These are phyloP conservation scores for Syngnathus typhle DNA, from an alignment of 2,113 vertebrate genomes.

Conservation along the genomic window DNA sequence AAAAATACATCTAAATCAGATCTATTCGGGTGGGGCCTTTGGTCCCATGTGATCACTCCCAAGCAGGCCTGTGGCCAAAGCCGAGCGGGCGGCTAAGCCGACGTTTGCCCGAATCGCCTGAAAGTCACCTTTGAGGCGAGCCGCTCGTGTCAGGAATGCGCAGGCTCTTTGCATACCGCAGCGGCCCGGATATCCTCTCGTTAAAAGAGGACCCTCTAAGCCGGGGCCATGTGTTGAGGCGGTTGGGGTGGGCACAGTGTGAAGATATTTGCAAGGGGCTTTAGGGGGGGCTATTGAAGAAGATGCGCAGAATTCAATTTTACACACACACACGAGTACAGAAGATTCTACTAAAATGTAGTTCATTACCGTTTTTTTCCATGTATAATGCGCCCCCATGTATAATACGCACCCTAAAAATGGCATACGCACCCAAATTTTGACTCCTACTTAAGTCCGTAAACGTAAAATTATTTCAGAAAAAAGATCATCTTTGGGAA, in stretches of 20 bases:
- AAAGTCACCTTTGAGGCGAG: constrained; percentile 63
- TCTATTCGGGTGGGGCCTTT: constrained; percentile 16
- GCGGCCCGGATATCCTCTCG: constrained; percentile 65
- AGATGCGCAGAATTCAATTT: neutral
- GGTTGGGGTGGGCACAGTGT: constrained; percentile 29
- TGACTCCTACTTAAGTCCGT: too few species aligned
- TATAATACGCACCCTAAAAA: too few species aligned
- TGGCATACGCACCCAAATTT: too few species aligned
- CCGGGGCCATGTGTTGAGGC: constrained; percentile 57
- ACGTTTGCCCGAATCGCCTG: constrained; percentile 58
- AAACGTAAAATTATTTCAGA: too few species aligned
- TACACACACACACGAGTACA: too few species aligned
- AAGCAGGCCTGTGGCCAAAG: constrained; percentile 49
- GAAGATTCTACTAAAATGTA: too few species aligned
- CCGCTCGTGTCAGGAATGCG: constrained; percentile 59
- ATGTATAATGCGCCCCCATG: too few species aligned
- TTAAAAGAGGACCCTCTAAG: constrained; percentile 63
- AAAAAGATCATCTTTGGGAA: too few species aligned
- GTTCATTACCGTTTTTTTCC: too few species aligned
- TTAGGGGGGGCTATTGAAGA: neutral
- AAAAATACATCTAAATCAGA: constrained; percentile 17
- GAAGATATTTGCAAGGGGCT: neutral
- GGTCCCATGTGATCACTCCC: neutral
- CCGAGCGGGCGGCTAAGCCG: constrained; percentile 57
- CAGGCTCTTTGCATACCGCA: constrained; percentile 58